A percentile compares a stretch with the other conserved stretches of the same genome.
Evolutionary conservation across 2,888 invertebrate genomes (phyloP).

Genomic region (Eristalis intricaria): DNA sequence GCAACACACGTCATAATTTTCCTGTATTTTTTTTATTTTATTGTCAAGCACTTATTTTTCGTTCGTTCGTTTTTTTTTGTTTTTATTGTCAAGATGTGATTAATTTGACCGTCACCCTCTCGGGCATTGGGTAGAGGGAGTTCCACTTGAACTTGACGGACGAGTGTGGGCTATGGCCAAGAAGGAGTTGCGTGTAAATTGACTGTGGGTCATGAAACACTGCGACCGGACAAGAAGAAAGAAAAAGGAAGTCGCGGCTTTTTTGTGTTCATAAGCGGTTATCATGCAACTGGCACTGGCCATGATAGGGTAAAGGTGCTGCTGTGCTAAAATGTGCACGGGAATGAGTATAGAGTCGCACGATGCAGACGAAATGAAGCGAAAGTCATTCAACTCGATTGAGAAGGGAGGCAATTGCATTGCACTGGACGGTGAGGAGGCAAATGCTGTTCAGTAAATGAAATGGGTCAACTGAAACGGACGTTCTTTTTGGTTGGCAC

Average conservation of each 20-base stretch:
- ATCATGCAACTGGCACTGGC: neutral
- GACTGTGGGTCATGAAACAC: constrained; percentile 53
- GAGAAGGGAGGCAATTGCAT: no score
- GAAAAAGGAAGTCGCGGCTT: constrained; percentile 1
- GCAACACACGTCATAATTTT: constrained; percentile 30
- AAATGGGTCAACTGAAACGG: no score
- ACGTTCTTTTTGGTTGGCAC: no score
- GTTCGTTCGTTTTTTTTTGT: constrained; percentile 22
- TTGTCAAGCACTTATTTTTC: neutral
- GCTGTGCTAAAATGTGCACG: no score
- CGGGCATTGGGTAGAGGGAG: constrained; percentile 9
- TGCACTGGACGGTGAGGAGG: no score
- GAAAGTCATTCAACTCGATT: no score
- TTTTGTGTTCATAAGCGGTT: constrained; percentile 3
- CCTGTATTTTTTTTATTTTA: constrained; percentile 19
- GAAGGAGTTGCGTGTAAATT: constrained; percentile 53
- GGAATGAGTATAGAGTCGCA: no score
- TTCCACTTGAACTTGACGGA: constrained; percentile 60
- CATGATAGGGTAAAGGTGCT: neutral
- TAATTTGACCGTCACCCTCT: constrained; percentile 51
- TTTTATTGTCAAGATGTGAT: constrained; percentile 53
- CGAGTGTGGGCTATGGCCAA: neutral
- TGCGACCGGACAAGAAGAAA: constrained; percentile 31
- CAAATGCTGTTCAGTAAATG: no score
- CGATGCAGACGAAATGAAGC: no score